A percentile compares a stretch with the other conserved stretches of the same genome.
These are phyloP conservation scores for Spea multiplicata DNA, from an alignment of 2,113 vertebrate genomes.

Conservation along the genomic window DNA sequence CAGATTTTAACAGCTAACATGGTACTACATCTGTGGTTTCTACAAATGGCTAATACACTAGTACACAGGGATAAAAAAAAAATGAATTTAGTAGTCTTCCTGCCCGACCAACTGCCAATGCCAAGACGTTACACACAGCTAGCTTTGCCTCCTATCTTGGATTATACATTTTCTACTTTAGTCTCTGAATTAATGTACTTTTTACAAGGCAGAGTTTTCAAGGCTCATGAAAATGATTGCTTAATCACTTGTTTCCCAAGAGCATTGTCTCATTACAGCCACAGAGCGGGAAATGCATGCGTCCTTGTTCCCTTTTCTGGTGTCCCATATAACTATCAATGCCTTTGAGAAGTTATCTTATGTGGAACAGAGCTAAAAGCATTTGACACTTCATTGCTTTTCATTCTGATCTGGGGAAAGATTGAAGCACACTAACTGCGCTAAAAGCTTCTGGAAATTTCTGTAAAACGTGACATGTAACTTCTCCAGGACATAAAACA, in stretches of 20 bases:
- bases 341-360: constrained; percentile 32
- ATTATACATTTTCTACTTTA: too few species aligned
- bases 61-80: too few species aligned
- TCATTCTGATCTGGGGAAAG: constrained; percentile 30
- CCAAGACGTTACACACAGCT: too few species aligned
- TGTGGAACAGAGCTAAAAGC: constrained; percentile 21
- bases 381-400: constrained; percentile 35
- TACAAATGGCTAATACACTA: too few species aligned
- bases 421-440: constrained; percentile 18
- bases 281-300: constrained; percentile 18
- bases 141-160: too few species aligned
- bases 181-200: too few species aligned
- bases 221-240: not conserved
- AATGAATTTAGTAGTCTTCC: too few species aligned
- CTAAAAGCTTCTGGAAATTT: constrained; percentile 27
- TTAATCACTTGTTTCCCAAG: not conserved
- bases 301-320: constrained; percentile 6
- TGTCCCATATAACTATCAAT: constrained; percentile 27
- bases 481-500: not conserved
- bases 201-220: too few species aligned
- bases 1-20: too few species aligned
- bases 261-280: not conserved
- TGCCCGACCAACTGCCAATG: too few species aligned
- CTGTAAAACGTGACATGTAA: constrained; percentile 1
- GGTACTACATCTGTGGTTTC: too few species aligned